Evolutionary conservation across 2,113 vertebrate genomes (phyloP).

Genomic region (Mellivora capensis): DNA sequence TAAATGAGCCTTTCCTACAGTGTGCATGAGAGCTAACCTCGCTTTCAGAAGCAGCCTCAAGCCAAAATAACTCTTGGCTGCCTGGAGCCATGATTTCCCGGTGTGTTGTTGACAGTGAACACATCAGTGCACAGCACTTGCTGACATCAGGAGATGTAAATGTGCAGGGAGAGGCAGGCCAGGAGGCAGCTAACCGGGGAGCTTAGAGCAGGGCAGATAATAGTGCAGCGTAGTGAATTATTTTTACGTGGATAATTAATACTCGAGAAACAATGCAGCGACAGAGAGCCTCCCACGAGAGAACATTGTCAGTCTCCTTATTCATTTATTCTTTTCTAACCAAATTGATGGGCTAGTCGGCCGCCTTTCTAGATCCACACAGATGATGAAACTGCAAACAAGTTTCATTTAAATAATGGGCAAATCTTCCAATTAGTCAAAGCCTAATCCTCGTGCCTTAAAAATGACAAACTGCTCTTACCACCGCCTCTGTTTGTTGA

Average conservation of each 20-base stretch:
- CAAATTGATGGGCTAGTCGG: conserved; percentile 81
- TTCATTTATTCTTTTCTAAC: conserved; percentile 80
- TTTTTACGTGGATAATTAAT: conserved; percentile 82
- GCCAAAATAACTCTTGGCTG: conserved; percentile 43
- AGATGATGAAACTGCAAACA: conserved; percentile 82
- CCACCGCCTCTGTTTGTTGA: conserved; percentile 71
- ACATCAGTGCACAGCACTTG: conserved; percentile 30
- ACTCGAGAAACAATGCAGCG: conserved; percentile 76
- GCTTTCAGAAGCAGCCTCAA: conserved; percentile 14
- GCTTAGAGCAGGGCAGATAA: conserved; percentile 26
- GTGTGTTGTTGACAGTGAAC: conserved; percentile 6
- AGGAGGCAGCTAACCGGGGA: conserved; percentile 42
- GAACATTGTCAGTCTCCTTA: conserved; percentile 71
- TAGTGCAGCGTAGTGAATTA: conserved; percentile 62
- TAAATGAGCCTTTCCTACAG: conserved; percentile 49
- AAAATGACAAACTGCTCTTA: conserved; percentile 79
- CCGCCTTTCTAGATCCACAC: conserved; percentile 73
- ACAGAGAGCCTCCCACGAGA: conserved; percentile 75
- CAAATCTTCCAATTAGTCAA: conserved; percentile 84
- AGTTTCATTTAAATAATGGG: conserved; percentile 84
- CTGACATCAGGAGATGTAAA: conserved; percentile 56
- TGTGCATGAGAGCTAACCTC: conserved; percentile 40
- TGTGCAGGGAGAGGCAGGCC: conserved; percentile 34
- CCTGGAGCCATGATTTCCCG: conserved; percentile 24
- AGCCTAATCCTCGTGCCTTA: conserved; percentile 77